Conservation (phyloP, 2,888 invertebrate genomes). For the Leucophenga montana region DNA sequence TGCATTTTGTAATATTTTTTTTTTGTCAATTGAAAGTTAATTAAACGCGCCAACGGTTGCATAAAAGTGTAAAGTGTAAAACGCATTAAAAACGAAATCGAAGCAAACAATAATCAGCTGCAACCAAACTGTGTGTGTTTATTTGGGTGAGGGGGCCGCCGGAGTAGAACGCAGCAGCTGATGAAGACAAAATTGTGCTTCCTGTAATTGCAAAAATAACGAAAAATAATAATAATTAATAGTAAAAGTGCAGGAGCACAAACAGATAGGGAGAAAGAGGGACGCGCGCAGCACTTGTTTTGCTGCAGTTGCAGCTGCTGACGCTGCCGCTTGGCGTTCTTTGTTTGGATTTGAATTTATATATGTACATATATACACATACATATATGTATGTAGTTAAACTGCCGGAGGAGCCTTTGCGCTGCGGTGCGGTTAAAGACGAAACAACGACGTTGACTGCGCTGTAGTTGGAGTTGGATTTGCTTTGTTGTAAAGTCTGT, state of each 20-base stretch:
- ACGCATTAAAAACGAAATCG: no score
- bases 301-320: no score
- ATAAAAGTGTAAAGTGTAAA: no score
- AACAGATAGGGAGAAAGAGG: no score
- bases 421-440: background rate
- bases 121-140: background rate
- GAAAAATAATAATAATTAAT: background rate
- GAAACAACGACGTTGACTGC: background rate
- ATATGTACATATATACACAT: background rate
- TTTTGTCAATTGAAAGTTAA: background rate
- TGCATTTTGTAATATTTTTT: background rate
- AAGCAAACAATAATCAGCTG: background rate
- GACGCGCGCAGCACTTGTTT: no score
- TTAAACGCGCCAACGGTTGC: no score
- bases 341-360: constrained; percentile 4
- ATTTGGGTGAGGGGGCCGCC: no score
- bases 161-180: no score
- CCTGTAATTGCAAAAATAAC: background rate
- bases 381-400: no score
- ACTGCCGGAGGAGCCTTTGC: background rate
- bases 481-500: constrained; percentile 35
- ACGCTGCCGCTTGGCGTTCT: background rate
- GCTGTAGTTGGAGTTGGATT: constrained; percentile 39
- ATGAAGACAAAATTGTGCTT: constrained; percentile 1
- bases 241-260: background rate